Evolutionary conservation across 2,113 vertebrate genomes (phyloP), one percentile per base, ranked within the genome.

Genomic region (Halichoerus grypus): DNA sequence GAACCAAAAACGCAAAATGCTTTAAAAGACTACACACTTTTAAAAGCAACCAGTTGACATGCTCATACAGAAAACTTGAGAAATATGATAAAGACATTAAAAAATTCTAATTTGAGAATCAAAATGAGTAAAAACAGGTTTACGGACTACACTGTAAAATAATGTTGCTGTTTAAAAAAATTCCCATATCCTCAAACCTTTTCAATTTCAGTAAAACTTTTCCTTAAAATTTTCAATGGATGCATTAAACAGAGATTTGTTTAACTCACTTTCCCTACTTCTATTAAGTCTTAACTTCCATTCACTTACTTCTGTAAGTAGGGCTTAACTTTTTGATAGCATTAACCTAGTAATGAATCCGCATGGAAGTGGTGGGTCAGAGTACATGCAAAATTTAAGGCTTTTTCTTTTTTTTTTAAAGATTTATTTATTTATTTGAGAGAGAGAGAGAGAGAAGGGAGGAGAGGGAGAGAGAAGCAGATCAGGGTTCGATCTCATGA

Each of bases 151-250:
- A 51, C 10, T 7, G 76, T 80, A 33, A 76, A 16, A 63, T 13
- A 77, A 84, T 1, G 19, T 21, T 51, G 7, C 11, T 67, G 39
- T 72, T 31, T 42, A 3, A 57, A 88, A 86, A n/a, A 46, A 31
- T 16, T 74, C 18, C 83, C 5, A 6, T 18, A 77, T 72, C 22
- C 84, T 3, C n/a, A 24, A 49, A 36, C 11, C 71, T 86, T 95
- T 89, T 95, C 19, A 93, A 63, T 94, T 88, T 93, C 71, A 91
- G 33, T 69, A 76, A 82, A 61, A 80, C n/a, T 61, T 87, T 16
- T 53, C 67, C 57, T 83, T 57, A 26, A 16, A 80, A 59, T 84
- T 95, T 19, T 81, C 13, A 82, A 76, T 33, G 46, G 63, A 8
- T 81, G 15, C 10, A 72, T 26, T 87, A 80, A 85, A 80, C 4